Percentiles rank a stretch among this genome's conserved stretches.
These are phyloP conservation scores for Dreissena rostriformis DNA, from an alignment of 1,140 invertebrate species.

Conservation along the genomic window DNA sequence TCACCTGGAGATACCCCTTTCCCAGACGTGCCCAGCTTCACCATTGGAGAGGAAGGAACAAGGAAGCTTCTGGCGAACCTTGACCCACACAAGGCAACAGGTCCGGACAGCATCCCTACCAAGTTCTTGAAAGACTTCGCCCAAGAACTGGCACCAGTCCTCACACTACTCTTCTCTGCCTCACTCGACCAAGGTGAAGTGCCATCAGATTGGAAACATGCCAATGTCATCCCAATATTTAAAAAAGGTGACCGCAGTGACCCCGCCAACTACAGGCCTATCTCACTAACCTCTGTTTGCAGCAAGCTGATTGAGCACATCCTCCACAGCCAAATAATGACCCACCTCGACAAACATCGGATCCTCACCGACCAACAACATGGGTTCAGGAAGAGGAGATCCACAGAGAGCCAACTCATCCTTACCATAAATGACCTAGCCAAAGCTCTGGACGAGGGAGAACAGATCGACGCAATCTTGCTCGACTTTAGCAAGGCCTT, in stretches of 20 bases:
- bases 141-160: conserved; percentile 5
- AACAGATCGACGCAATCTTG: conserved; percentile 32
- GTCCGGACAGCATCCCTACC: conserved; percentile 22
- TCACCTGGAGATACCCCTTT: background rate
- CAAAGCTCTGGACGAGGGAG: background rate
- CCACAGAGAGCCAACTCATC: conserved; percentile 50
- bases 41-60: background rate
- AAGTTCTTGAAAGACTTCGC: conserved; percentile 30
- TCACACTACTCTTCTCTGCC: conserved; percentile 13
- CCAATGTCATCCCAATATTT: conserved; percentile 35
- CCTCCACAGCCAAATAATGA: conserved; percentile 45
- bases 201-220: conserved; percentile 45
- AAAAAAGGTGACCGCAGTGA: conserved; percentile 48
- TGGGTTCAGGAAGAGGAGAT: conserved; percentile 45
- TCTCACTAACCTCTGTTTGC: conserved; percentile 55
- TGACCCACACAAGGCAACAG: no score
- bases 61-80: conserved; percentile 19
- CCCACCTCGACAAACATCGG: conserved; percentile 34
- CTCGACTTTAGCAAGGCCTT: conserved; percentile 60
- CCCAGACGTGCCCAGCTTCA: background rate
- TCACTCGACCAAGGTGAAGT: background rate
- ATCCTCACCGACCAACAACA: conserved; percentile 42
- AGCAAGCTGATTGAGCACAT: conserved; percentile 60
- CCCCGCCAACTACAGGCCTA: conserved; percentile 54
- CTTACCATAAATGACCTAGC: conserved; percentile 21